Conservation (phyloP, 2,888 invertebrate species). For the Lasioglossum leucozonium region DNA sequence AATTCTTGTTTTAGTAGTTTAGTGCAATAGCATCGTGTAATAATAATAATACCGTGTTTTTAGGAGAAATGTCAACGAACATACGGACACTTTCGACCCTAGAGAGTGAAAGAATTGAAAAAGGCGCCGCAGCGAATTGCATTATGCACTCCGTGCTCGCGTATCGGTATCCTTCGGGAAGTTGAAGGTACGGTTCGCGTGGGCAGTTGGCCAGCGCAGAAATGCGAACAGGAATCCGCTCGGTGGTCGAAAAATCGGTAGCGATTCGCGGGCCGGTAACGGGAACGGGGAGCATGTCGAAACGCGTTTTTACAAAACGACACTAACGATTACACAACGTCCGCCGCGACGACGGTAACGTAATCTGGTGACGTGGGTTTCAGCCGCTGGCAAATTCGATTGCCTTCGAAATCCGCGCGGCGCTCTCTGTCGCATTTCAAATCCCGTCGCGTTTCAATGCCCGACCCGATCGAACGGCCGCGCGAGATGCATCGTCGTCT, state of each 20-base stretch:
- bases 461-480: background rate
- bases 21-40: background rate
- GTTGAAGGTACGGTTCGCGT: constrained; percentile 39
- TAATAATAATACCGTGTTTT: background rate
- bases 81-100: background rate
- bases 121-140: background rate
- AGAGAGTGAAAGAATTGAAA: background rate
- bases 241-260: constrained; percentile 10
- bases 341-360: background rate
- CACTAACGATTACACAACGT: background rate
- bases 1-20: background rate
- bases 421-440: constrained; percentile 6
- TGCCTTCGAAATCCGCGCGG: background rate
- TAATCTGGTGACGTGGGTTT: background rate
- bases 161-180: background rate
- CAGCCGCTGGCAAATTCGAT: background rate
- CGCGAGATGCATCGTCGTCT: background rate
- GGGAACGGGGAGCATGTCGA: background rate
- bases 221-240: constrained; percentile 8
- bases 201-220: background rate
- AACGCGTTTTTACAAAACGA: constrained; percentile 3
- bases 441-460: constrained; percentile 12
- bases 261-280: background rate
- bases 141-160: background rate
- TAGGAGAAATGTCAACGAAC: background rate